These are phyloP conservation scores for Dendrolimus houi DNA, from an alignment of 2,888 invertebrate species.

Conservation along the genomic window DNA sequence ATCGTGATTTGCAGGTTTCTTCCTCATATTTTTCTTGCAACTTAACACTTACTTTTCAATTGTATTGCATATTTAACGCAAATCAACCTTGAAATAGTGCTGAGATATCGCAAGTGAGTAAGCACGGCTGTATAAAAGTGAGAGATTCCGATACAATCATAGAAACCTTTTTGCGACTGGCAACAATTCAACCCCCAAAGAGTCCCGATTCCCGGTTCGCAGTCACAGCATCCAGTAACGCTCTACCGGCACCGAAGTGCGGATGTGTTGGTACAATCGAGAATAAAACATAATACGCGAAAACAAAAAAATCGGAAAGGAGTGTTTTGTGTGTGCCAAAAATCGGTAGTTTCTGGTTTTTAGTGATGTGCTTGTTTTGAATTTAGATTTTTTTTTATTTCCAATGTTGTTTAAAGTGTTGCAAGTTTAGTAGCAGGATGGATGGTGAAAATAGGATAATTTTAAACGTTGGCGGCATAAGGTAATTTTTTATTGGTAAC, in stretches of 20 bases:
- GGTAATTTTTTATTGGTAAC: conserved; percentile 49
- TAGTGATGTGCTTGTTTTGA: conserved; percentile 23
- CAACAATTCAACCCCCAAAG: conserved; percentile 13
- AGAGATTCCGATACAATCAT: too few species aligned
- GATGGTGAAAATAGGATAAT: conserved; percentile 96
- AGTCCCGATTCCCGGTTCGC: background rate
- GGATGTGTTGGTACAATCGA: background rate
- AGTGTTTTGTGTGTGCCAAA: too few species aligned
- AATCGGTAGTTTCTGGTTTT: conserved; percentile 22
- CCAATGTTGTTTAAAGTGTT: conserved; percentile 28
- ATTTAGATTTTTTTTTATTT: conserved; percentile 18
- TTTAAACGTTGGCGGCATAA: conserved; percentile 94
- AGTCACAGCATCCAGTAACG: conserved; percentile 5
- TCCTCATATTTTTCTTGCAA: too few species aligned
- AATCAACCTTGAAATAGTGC: too few species aligned
- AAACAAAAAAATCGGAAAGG: background rate
- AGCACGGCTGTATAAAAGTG: too few species aligned
- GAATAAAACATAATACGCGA: background rate
- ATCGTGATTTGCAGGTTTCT: too few species aligned
- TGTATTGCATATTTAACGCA: too few species aligned
- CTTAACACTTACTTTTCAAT: too few species aligned
- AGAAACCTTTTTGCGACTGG: background rate
- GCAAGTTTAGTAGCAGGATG: conserved; percentile 67
- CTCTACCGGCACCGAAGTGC: background rate
- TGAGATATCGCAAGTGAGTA: too few species aligned